A percentile compares a stretch with the other conserved stretches of the same genome.
phyloP scores from a whole-genome alignment of 2,888 invertebrate species.

The Malthinus flaveolus region DNA sequence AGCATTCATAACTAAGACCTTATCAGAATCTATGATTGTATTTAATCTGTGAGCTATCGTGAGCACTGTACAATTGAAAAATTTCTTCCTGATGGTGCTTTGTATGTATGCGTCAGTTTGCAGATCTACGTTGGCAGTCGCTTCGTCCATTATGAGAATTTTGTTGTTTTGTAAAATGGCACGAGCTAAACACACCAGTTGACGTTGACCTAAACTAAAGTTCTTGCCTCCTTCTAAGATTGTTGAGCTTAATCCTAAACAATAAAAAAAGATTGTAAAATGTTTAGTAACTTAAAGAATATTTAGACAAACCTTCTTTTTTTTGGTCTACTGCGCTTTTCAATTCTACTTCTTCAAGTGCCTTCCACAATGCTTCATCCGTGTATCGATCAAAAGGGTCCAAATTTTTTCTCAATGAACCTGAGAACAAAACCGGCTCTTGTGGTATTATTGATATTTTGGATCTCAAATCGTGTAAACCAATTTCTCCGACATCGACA shows the following conservation, averaged over 20 bases:
- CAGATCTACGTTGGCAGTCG: background rate
- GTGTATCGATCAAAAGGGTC: conserved; percentile 84
- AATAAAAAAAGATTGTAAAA: too few species aligned
- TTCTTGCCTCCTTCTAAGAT: background rate
- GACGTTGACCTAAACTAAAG: conserved; percentile 5
- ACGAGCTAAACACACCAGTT: background rate
- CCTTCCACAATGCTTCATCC: conserved; percentile 80
- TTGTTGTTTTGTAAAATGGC: background rate
- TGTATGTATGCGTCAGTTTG: background rate
- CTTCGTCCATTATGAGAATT: conserved; percentile 9
- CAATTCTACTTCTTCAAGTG: conserved; percentile 80
- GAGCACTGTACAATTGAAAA: conserved; percentile 72
- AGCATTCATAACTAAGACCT: conserved; percentile 76
- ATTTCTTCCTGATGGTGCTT: conserved; percentile 42
- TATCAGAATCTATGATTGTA: conserved; percentile 64
- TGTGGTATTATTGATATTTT: conserved; percentile 62
- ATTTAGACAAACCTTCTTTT: too few species aligned
- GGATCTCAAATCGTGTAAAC: conserved; percentile 56
- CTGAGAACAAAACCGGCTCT: conserved; percentile 75
- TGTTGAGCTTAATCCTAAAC: background rate
- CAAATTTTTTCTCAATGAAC: conserved; percentile 83
- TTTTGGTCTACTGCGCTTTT: conserved; percentile 63
- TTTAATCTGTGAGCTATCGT: conserved; percentile 80
- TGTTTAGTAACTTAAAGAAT: too few species aligned
- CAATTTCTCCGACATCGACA: conserved; percentile 59